Base-by-base conservation (phyloP, 2,113 vertebrate species). In the Astatoreochromis straeleni region DNA sequence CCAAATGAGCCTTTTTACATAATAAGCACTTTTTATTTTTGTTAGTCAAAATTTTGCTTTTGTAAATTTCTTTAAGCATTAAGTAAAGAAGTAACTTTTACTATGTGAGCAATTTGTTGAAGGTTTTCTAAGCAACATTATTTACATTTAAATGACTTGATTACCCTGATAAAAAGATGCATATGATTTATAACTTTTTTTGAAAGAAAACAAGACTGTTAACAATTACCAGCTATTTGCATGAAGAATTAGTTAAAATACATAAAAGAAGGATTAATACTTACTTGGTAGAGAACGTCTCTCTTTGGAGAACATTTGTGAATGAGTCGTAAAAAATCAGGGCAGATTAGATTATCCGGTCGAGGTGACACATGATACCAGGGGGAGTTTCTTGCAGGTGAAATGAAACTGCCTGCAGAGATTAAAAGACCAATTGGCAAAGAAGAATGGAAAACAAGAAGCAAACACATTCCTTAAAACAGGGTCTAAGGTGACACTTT, bases 281-380 rank as follows among this genome's bases (percentile, higher is more conserved):
- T 12, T 78, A 78, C 70, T 49, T 31, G 42, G 16, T 31, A n/a
- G 26, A 31, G 26, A 78, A 31, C 0, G 16, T 78, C 5, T 29
- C 42, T 78, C 68, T 47, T 29, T 75, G 40, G 14, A 47, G 4
- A 29, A 26, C 24, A 75, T 47, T 10, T 29, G 40, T 7, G 6
- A 17, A 29, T 26, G 14, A 75, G 13, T 29, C 1, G 5, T 29
- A 47, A 47, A 47, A 47, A 73, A 73, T 6, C 5, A 4, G 8
- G 5, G 24, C 40, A 45, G 68, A 45, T 45, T 45, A 0, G 1
- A 73, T 75, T 73, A 47, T 73, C 14, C 3, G 0, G 21, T 75
- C 9, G 8, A 47, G 38, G 21, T 29, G 21, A 29, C 40, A 47
- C 40, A 10, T 7, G 40, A 75, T 7, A 78, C 70, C 42, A 19